phyloP scores from a whole-genome alignment of 2,113 vertebrate species.

The Dinomys branickii region DNA sequence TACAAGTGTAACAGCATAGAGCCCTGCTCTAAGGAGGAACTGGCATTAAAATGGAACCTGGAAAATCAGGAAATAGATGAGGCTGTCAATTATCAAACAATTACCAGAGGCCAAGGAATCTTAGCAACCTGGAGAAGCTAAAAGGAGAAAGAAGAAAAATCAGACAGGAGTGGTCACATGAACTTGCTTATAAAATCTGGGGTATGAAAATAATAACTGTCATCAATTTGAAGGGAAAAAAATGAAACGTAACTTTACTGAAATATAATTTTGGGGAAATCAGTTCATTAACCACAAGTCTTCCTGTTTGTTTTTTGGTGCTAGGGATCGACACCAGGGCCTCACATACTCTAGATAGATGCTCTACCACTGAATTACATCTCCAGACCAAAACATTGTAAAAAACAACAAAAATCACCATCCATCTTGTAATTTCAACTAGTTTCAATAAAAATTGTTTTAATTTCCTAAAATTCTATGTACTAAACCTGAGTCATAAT shows the following conservation, averaged over 20 bases:
- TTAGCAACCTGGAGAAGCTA: not conserved
- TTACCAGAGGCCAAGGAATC: not conserved
- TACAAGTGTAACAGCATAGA: not conserved
- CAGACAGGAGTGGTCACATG: not conserved
- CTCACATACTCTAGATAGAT: not conserved
- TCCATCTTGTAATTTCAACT: conserved; percentile 2
- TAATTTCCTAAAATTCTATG: not conserved
- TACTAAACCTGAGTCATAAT: not conserved
- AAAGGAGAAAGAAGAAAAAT: not conserved
- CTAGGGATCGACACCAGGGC: too few relatives aligned
- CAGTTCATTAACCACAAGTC: not conserved
- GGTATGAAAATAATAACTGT: not conserved
- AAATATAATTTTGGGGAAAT: not conserved
- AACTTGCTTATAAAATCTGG: not conserved
- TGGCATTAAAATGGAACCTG: not conserved
- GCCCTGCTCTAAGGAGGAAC: not conserved
- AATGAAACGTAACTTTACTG: not conserved
- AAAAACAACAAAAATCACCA: not conserved
- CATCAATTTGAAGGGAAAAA: not conserved
- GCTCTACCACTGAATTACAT: not conserved
- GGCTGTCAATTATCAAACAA: not conserved
- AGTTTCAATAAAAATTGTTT: not conserved
- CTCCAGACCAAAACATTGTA: not conserved
- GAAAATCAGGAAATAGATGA: not conserved
- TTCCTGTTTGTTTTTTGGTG: not conserved